These are phyloP conservation scores for Carlito syrichta DNA, from an alignment of 2,113 vertebrate genomes.

Conservation along the genomic window DNA sequence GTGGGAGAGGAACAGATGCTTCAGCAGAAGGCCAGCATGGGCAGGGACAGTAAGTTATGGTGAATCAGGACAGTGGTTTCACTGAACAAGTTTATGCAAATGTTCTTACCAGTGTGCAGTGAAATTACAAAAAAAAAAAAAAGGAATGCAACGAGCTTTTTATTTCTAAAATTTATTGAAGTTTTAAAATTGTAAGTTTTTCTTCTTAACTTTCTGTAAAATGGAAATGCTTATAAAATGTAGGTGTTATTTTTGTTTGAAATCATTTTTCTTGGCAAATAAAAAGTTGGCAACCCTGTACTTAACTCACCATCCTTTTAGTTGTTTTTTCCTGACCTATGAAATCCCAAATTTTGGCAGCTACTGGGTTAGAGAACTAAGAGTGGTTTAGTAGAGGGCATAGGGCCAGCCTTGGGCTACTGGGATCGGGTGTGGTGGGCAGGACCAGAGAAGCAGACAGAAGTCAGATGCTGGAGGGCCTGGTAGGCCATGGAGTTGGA, in stretches of 20 bases:
- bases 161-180: background rate
- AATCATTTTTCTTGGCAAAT: background rate
- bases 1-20: background rate
- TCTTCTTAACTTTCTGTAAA: background rate
- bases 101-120: background rate
- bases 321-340: background rate
- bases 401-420: background rate
- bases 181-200: conserved; percentile 9
- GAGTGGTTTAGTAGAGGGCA: background rate
- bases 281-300: background rate
- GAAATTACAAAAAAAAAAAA: background rate
- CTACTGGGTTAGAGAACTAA: background rate
- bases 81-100: background rate
- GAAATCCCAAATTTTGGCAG: background rate
- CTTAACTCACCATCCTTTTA: background rate
- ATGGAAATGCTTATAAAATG: background rate
- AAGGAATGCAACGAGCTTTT: background rate
- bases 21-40: background rate
- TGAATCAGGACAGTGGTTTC: background rate
- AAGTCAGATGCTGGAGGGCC: background rate
- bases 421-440: background rate
- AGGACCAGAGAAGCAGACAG: background rate
- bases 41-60: background rate
- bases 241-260: conserved; percentile 13
- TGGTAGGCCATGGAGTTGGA: background rate